These are phyloP conservation scores for Ochropleura plecta DNA, from an alignment of 2,888 invertebrate species.

Conservation along the genomic window DNA sequence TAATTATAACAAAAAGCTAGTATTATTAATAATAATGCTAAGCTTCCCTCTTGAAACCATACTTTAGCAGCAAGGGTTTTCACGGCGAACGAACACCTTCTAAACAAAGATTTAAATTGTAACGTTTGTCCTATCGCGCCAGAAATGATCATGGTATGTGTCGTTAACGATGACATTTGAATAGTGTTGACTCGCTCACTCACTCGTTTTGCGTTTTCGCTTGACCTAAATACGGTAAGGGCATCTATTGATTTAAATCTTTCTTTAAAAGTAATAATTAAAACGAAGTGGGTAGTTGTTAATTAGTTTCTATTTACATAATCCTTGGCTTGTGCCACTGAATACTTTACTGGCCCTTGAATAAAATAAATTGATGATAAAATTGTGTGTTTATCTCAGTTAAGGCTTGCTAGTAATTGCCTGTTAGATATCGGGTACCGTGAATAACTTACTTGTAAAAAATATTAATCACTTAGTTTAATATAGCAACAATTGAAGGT, in stretches of 20 bases:
- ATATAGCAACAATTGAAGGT: background rate
- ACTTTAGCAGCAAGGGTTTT: background rate
- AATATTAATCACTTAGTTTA: background rate
- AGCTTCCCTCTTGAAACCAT: background rate
- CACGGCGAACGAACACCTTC: background rate
- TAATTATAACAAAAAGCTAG: too few species aligned
- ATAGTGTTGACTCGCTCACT: background rate
- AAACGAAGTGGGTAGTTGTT: background rate
- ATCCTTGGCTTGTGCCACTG: slow-evolving; percentile 35
- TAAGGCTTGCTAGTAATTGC: slow-evolving; percentile 1
- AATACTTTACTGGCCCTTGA: slow-evolving; percentile 7
- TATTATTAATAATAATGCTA: background rate
- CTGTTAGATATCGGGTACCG: slow-evolving; percentile 8
- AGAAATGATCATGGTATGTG: background rate
- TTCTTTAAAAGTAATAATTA: background rate
- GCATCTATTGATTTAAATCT: slow-evolving; percentile 2
- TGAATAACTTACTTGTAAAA: background rate
- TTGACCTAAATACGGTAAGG: slow-evolving; percentile 1
- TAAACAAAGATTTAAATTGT: background rate
- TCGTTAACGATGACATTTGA: background rate
- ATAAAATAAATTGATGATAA: slow-evolving; percentile 14
- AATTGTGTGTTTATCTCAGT: slow-evolving; percentile 8
- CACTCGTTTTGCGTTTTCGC: background rate
- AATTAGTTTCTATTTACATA: slow-evolving; percentile 31
- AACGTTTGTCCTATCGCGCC: background rate